Conservation (phyloP, 2,113 vertebrate genomes). For the Ageneiosus marmoratus region DNA sequence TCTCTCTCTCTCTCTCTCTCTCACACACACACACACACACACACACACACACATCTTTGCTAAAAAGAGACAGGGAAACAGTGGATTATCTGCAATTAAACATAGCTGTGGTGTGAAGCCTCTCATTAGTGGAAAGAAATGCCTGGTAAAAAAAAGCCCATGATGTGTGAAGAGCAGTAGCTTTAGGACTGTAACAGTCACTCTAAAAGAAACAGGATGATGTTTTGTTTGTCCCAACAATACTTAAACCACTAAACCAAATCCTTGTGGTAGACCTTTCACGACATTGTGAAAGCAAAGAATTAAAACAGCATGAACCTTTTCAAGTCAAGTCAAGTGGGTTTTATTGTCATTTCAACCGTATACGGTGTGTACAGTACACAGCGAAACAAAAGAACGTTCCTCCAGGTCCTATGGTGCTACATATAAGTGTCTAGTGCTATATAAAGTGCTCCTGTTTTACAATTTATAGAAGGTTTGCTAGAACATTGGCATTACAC, state of each 20-base stretch:
- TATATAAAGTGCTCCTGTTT: not conserved
- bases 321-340: too few species aligned
- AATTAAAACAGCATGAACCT: conserved; percentile 25
- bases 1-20: not conserved
- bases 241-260: conserved; percentile 27
- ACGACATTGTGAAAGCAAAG: conserved; percentile 24
- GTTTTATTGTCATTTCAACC: too few species aligned
- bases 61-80: conserved; percentile 32
- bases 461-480: not conserved
- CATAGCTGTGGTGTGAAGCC: conserved; percentile 40
- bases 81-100: conserved; percentile 51
- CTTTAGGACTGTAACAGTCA: conserved; percentile 25
- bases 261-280: conserved; percentile 32
- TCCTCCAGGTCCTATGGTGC: too few species aligned
- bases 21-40: not conserved
- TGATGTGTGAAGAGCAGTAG: not conserved
- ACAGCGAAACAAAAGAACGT: too few species aligned
- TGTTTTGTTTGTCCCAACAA: conserved; percentile 23
- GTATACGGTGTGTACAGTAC: too few species aligned
- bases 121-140: conserved; percentile 42
- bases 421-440: too few species aligned
- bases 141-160: conserved; percentile 39
- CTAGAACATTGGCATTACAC: not conserved
- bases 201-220: conserved; percentile 31
- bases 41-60: not conserved